These are phyloP conservation scores for Cyprinus carpio DNA, from an alignment of 2,113 vertebrate genomes.

Conservation along the genomic window DNA sequence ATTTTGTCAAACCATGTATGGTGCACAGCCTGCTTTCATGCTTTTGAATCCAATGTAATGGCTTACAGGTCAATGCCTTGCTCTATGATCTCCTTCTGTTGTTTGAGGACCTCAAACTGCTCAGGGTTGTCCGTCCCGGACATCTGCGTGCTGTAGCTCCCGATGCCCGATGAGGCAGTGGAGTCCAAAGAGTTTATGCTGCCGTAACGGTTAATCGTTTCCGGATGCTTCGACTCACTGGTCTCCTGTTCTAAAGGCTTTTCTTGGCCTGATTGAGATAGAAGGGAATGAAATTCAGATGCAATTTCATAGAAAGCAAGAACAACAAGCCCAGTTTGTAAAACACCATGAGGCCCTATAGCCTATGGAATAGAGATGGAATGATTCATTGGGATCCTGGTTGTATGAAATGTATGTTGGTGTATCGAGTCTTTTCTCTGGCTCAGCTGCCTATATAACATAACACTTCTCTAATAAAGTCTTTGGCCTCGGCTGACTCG, in stretches of 20 bases:
- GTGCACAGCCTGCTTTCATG: background rate
- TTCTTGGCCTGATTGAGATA: constrained; percentile 84
- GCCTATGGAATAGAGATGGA: background rate
- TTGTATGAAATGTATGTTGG: background rate
- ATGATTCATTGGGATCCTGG: constrained; percentile 36
- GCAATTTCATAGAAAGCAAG: background rate
- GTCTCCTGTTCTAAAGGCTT: constrained; percentile 92
- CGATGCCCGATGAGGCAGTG: constrained; percentile 96
- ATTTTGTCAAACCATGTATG: background rate
- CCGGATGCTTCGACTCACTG: constrained; percentile 90
- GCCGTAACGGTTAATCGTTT: constrained; percentile 98
- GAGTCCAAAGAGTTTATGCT: constrained; percentile 98
- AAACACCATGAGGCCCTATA: constrained; percentile 32
- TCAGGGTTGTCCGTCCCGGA: constrained; percentile 98
- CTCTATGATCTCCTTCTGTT: constrained; percentile 99
- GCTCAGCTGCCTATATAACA: constrained; percentile 19
- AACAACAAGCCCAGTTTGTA: background rate
- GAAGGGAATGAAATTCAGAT: constrained; percentile 12
- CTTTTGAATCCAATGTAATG: background rate
- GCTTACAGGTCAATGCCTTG: constrained; percentile 98
- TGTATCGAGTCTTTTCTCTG: constrained; percentile 12
- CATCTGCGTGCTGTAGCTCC: constrained; percentile 99
- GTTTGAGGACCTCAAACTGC: constrained; percentile 98
- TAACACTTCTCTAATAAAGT: constrained; percentile 58
- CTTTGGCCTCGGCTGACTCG: constrained; percentile 45